Evolutionary conservation across 2,113 vertebrate genomes (phyloP), one percentile per base, ranked within the genome.

Genomic region (Bubo bubo): DNA sequence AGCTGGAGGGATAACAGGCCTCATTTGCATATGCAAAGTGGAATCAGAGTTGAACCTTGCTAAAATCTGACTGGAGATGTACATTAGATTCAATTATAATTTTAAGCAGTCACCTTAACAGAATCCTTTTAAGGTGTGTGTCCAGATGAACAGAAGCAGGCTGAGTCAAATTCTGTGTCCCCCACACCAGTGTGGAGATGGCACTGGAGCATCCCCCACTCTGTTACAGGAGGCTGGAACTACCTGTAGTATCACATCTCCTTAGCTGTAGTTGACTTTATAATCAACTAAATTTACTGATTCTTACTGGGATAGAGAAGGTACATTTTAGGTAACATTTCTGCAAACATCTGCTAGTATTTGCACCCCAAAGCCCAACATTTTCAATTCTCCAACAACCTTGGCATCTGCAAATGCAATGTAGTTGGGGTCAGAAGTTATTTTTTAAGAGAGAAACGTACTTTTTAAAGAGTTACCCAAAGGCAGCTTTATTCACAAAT

Each of bases 141-240:
- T 58, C n/a, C 79, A 62, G 34, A 26, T 30, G 39, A 79, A 19
- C 3, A 14, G 24, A 18, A 68, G 19, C 6, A 23, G 83, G 55
- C 4, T 3, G 21, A n/a, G 28, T 34, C 16, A 67, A 35, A 52
- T 13, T 19, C 41, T 34, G 41, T 6, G 18, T 0, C 0, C 30
- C 41, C 15, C 14, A 18, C 47, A 7, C 10, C 1, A 2, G 41
- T 4, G 23, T n/a, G 74, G 55, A 43, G 45, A 34, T 5, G 27
- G n/a, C 62, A 16, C 20, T 15, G 60, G 30, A 75, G 27, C 49
- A 41, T 39, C 62, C 24, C 32, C 39, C 28, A 12, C n/a, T 28
- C 49, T 5, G 34, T 24, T 24, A 14, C 32, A 63, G 60, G 49
- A 79, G 52, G 6, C 60, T 79, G 62, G 45, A 71, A 50, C 37